These are phyloP conservation scores for Corella eumyota DNA, from an alignment of 23 tunicate species.

Conservation along the genomic window DNA sequence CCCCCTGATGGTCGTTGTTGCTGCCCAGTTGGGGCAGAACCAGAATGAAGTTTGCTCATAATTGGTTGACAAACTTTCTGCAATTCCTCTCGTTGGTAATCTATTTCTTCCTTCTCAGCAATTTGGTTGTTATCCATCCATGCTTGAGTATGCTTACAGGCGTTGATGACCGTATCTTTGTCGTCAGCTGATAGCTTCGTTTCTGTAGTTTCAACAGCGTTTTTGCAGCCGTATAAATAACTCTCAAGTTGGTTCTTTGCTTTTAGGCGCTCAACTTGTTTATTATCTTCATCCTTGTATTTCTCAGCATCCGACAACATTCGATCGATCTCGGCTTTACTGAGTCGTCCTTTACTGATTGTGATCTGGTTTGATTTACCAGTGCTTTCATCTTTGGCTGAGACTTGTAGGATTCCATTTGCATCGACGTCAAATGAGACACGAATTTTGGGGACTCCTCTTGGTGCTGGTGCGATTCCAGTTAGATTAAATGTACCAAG, in stretches of 20 bases:
- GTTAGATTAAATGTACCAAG: slow-evolving; percentile 61
- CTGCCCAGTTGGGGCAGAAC: no score
- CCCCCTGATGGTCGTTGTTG: neutral
- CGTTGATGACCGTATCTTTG: slow-evolving; percentile 9
- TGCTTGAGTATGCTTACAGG: slow-evolving; percentile 14
- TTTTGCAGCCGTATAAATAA: slow-evolving; percentile 33
- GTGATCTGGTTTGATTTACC: slow-evolving; percentile 73
- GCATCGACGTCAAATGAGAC: slow-evolving; percentile 71
- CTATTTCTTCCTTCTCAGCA: slow-evolving; percentile 48
- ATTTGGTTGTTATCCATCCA: slow-evolving; percentile 44
- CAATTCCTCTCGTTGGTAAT: slow-evolving; percentile 26
- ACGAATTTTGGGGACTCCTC: slow-evolving; percentile 59
- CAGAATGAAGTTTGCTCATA: slow-evolving; percentile 28
- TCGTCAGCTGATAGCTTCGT: slow-evolving; percentile 32
- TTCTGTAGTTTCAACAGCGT: slow-evolving; percentile 18
- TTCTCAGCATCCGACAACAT: slow-evolving; percentile 60
- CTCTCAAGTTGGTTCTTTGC: slow-evolving; percentile 41
- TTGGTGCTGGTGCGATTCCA: slow-evolving; percentile 70
- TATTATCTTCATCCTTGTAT: slow-evolving; percentile 46
- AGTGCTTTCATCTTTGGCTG: slow-evolving; percentile 60
- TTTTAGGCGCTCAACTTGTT: slow-evolving; percentile 26
- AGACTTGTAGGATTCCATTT: slow-evolving; percentile 61
- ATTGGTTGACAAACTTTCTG: slow-evolving; percentile 27
- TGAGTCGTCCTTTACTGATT: slow-evolving; percentile 53
- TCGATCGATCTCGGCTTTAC: slow-evolving; percentile 41